phyloP scores from a whole-genome alignment of 2,113 vertebrate species.

The Cacatua alba region DNA sequence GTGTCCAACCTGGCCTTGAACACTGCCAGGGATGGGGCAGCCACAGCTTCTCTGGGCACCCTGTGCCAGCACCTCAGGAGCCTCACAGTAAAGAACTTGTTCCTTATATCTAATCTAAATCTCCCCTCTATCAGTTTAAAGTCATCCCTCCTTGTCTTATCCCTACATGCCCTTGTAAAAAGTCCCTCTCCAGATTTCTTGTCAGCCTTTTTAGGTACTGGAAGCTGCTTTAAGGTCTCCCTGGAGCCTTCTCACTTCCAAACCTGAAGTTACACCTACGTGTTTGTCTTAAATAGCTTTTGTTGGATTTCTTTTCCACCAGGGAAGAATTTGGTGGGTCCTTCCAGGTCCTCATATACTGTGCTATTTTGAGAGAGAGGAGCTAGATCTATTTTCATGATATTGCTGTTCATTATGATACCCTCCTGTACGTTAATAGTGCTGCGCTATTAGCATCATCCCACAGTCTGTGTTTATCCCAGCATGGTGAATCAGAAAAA shows the following conservation, averaged over 20 bases:
- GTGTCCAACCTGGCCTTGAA: too few relatives aligned
- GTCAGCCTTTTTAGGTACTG: not conserved
- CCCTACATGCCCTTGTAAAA: not conserved
- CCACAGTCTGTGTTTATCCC: constrained; percentile 23
- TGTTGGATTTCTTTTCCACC: not conserved
- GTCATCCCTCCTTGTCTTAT: not conserved
- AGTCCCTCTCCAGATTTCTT: not conserved
- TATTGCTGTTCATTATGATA: not conserved
- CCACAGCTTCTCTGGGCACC: not conserved
- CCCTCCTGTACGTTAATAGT: not conserved
- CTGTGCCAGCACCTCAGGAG: not conserved
- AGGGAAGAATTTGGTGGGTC: not conserved
- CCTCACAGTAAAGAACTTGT: not conserved
- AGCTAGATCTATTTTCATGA: not conserved
- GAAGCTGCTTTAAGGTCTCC: not conserved
- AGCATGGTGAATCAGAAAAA: constrained; percentile 29
- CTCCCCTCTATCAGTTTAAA: not conserved
- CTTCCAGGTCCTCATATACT: not conserved
- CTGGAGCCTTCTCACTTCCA: not conserved
- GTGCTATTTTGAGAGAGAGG: not conserved
- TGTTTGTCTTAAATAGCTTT: not conserved
- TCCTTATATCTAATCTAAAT: not conserved
- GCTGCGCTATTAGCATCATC: constrained; percentile 26
- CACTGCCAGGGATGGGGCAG: not conserved
- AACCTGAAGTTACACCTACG: not conserved